Evolutionary conservation across 2,797 vertebrate genomes (phyloP), one percentile per base, ranked within the genome.

Genomic region (Cyprinella venusta): DNA sequence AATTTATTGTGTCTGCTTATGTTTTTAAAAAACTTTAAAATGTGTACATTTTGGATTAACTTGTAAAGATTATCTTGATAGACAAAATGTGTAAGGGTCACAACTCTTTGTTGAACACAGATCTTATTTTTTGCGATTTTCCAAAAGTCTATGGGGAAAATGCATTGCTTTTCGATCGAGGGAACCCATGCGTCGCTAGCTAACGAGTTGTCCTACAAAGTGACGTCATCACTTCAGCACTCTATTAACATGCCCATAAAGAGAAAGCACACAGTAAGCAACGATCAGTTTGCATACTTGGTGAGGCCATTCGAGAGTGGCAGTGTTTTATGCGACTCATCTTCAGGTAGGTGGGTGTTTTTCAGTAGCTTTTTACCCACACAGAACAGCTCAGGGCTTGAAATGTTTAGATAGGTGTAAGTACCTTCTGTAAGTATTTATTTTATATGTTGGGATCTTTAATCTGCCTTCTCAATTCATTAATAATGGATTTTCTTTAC

Each of bases 241-340:
- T 33, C 30, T 33, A 30, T 64, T 30, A 69, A 21, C 63, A 65
- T 15, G 56, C 26, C 15, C 36, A 50, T 52, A 18, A 79, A 52
- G 63, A 61, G 50, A 33, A 63, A 79, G 26, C 30, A 16, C 70
- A 67, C 33, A 9, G 5, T 54, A 63, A 67, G 33, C 56, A 48
- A 81, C 33, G 5, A 56, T 26, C 8, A 68, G 75, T 65, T 85
- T 83, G 85, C 77, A 86, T 86, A 86, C 80, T 88, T 88, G 85
- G 70, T 77, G 45, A 64, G 26, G 24, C 76, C 48, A 56, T 65
- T 64, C 3, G 52, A 50, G 10, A 61, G 54, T 68, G 75, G 83
- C 85, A 83, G 87, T 88, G 74, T 54, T 76, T 63, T 83, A 7
- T 33, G 16, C 6, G n/a, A 21, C 26, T 70, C n/a, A 1, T 26